These are phyloP conservation scores for Sander lucioperca DNA, from an alignment of 2,113 vertebrate genomes.

Conservation along the genomic window DNA sequence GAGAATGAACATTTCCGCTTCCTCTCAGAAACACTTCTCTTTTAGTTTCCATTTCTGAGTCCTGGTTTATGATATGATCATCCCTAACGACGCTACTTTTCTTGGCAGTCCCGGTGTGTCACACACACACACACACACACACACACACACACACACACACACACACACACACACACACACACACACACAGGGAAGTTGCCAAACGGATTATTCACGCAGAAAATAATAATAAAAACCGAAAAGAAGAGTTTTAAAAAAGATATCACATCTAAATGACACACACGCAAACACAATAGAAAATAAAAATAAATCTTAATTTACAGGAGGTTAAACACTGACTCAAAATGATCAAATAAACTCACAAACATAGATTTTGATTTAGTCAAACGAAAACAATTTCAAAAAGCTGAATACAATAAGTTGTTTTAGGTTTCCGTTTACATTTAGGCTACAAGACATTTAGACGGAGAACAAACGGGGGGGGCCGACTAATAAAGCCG, in stretches of 20 bases:
- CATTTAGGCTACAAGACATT: not conserved
- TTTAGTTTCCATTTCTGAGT: not conserved
- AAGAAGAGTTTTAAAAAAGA: not conserved
- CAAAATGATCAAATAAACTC: not conserved
- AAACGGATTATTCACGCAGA: not conserved
- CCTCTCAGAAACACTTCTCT: not conserved
- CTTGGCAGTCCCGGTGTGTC: too few relatives aligned
- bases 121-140: too few relatives aligned
- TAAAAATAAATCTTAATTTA: not conserved
- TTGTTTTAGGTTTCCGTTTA: too few relatives aligned
- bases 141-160: too few relatives aligned
- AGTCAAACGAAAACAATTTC: not conserved
- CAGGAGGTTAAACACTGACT: not conserved
- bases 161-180: too few relatives aligned
- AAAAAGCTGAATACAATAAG: too few relatives aligned
- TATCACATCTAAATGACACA: not conserved
- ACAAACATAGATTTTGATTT: constrained; percentile 45
- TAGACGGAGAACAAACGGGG: not conserved
- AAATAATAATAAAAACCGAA: not conserved
- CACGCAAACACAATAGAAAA: not conserved
- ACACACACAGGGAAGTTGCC: not conserved
- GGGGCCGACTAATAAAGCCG: too few relatives aligned
- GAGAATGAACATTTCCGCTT: not conserved
- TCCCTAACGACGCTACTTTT: too few relatives aligned
- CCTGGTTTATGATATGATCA: too few relatives aligned